Base-by-base conservation (phyloP, 2,797 vertebrate species). In the Karalla daura region DNA sequence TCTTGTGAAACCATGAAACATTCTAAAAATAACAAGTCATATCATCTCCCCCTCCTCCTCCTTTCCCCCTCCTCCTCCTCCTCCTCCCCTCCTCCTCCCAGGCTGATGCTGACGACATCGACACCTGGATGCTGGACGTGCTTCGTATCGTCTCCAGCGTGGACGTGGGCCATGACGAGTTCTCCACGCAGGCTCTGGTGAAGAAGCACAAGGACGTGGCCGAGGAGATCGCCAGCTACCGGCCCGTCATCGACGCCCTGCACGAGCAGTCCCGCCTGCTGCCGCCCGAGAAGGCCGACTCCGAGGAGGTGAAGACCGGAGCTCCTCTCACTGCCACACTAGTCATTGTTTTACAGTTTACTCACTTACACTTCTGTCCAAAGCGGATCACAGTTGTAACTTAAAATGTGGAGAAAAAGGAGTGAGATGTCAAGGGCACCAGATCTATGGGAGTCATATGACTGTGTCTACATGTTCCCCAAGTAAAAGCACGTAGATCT, bases 171-270 rank as follows among this genome's bases (percentile, higher is more conserved):
- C 98, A 99, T 0, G 96, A 99, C 5, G 98, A 98, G 82, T 99
- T 96, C 90, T 99, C 98, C 70, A 95, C 98, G 0, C 98, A 99
- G 89, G 95, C 98, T 8, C 92, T 99, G 91, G 97, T 98, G 50
- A 98, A 95, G 93, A 99, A 99, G 52, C 98, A 99, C 93, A 99
- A 99, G 75, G 98, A 98, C 1, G 97, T 98, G 13, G 95, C 96
- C 0, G 96, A 98, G 74, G 98, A 99, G 89, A 96, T 98, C 17
- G 80, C 84, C 67, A 96, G 94, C 91, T 99, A 98, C 88, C 89
- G 96, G 58, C 94, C 96, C 0, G 96, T 94, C 74, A 95, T 99
- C 0, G 97, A 97, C 63, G 91, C 96, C 0, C 94, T 99, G 50
- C 97, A 97, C 0, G 97, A 99, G 11, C 97, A 99, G 75, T 94